A percentile compares a stretch with the other conserved stretches of the same genome.
Conservation (phyloP, 2,888 invertebrate genomes). For the Odontocolon sp. region DNA sequence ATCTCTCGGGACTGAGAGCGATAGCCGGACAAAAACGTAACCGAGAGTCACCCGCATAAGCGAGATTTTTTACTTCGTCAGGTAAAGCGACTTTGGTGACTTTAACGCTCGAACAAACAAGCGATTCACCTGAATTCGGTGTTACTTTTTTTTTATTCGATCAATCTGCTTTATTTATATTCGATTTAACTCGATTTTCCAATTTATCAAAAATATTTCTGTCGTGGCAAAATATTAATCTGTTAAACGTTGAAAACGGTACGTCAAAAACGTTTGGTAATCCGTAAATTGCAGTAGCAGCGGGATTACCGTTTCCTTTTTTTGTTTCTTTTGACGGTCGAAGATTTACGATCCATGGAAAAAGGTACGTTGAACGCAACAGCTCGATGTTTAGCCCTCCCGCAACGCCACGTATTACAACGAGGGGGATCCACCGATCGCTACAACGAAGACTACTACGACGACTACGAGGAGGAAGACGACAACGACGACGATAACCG, state of each 20-base stretch:
- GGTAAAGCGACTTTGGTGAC: slow-evolving; percentile 16
- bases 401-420: slow-evolving; percentile 51
- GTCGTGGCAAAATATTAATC: too few species aligned
- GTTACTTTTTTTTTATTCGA: neutral
- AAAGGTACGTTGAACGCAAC: slow-evolving; percentile 10
- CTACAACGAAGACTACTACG: neutral
- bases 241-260: too few species aligned
- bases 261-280: neutral
- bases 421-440: slow-evolving; percentile 10
- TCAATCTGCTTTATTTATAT: too few species aligned
- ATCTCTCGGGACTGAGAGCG: neutral
- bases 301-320: neutral
- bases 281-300: neutral
- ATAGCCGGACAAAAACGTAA: neutral
- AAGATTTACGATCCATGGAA: slow-evolving; percentile 39
- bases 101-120: slow-evolving; percentile 35
- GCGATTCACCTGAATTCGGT: neutral
- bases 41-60: slow-evolving; percentile 10
- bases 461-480: slow-evolving; percentile 14
- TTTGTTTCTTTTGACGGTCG: neutral
- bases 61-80: neutral
- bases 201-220: too few species aligned
- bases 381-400: slow-evolving; percentile 14
- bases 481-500: slow-evolving; percentile 9
- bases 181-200: too few species aligned